Evolutionary conservation across 2,113 vertebrate species (phyloP).

Genomic region (Callipepla squamata): DNA sequence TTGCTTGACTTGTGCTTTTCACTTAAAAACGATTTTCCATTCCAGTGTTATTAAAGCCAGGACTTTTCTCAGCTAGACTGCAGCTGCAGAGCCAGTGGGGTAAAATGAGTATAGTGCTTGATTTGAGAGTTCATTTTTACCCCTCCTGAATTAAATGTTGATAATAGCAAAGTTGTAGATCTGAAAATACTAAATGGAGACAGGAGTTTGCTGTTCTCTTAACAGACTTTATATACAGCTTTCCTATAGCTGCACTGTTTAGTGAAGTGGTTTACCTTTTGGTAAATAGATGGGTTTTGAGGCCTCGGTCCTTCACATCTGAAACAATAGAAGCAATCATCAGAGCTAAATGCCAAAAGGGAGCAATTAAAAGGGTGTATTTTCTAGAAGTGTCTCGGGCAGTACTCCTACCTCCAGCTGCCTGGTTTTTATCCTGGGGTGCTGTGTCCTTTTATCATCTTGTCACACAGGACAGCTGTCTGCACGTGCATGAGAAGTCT

Average conservation of each 20-base stretch:
- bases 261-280: slow-evolving; percentile 1
- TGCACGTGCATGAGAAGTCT: not conserved
- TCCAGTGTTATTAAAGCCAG: slow-evolving; percentile 6
- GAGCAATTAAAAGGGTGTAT: not conserved
- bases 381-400: not conserved
- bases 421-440: not conserved
- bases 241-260: slow-evolving; percentile 1
- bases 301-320: slow-evolving; percentile 4
- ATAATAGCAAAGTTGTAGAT: not conserved
- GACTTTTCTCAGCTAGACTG: not conserved
- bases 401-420: not conserved
- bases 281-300: not conserved
- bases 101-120: not conserved
- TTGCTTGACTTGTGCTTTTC: slow-evolving; percentile 30
- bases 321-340: not conserved
- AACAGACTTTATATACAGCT: not conserved
- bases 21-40: not conserved
- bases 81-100: not conserved
- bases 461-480: not conserved
- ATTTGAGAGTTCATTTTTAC: not conserved
- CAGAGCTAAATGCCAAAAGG: not conserved
- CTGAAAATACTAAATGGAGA: not conserved
- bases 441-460: not conserved
- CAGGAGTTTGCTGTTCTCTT: slow-evolving; percentile 10
- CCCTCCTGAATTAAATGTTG: not conserved